Percentiles rank a stretch among this genome's conserved stretches.
These are phyloP conservation scores for Venturia canescens DNA, from an alignment of 1,140 invertebrate genomes.

Conservation along the genomic window DNA sequence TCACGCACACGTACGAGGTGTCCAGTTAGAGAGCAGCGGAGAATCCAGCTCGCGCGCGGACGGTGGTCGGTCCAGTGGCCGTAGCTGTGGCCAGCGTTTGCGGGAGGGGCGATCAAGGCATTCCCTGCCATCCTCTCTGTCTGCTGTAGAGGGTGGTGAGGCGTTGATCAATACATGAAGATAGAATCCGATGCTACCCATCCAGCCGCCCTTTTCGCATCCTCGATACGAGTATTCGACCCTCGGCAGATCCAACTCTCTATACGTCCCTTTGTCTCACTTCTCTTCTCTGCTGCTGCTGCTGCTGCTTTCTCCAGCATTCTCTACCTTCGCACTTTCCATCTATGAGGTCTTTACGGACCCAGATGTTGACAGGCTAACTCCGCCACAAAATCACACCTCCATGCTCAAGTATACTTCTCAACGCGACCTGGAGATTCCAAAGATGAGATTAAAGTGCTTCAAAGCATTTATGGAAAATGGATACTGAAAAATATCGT, in stretches of 20 bases:
- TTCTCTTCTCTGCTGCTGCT: constrained; percentile 51
- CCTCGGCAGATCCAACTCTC: constrained; percentile 37
- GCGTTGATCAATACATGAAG: constrained; percentile 78
- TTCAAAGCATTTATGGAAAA: too few species aligned
- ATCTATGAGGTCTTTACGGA: constrained; percentile 46
- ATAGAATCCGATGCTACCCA: constrained; percentile 77
- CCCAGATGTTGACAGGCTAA: constrained; percentile 43
- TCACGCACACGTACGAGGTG: constrained; percentile 47
- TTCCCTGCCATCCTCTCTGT: constrained; percentile 53
- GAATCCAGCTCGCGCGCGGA: constrained; percentile 56
- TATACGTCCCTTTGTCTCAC: constrained; percentile 40
- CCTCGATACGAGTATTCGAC: constrained; percentile 49
- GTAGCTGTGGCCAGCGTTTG: constrained; percentile 75
- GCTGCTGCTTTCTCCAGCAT: too few species aligned
- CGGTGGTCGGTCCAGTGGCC: constrained; percentile 75
- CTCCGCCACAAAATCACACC: constrained; percentile 57
- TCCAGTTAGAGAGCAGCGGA: constrained; percentile 19
- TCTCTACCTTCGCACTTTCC: constrained; percentile 49
- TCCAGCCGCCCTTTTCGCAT: constrained; percentile 65
- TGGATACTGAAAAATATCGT: too few species aligned
- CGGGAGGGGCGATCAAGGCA: constrained; percentile 70
- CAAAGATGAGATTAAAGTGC: too few species aligned
- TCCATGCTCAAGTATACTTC: background rate
- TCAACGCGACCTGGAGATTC: too few species aligned
- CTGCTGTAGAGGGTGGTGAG: constrained; percentile 72